phyloP scores from a whole-genome alignment of 2,113 vertebrate species.

The Anoura caudifer region DNA sequence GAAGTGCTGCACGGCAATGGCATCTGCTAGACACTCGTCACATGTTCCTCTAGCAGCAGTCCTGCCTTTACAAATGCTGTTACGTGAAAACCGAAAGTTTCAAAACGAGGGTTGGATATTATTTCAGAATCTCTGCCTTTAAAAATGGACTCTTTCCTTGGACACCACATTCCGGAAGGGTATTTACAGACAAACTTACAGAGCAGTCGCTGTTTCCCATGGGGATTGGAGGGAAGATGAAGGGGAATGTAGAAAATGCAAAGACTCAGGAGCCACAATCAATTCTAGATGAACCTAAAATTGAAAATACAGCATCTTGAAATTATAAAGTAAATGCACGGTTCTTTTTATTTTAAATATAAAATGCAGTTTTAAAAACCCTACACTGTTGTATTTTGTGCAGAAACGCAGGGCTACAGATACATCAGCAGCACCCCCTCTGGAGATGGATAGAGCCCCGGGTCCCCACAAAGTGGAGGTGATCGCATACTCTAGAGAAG shows the following conservation, averaged over 20 bases:
- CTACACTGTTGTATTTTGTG: not conserved
- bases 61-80: not conserved
- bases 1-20: not conserved
- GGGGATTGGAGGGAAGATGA: not conserved
- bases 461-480: not conserved
- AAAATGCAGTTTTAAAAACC: not conserved
- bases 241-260: not conserved
- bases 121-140: slow-evolving; percentile 18
- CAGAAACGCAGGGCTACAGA: not conserved
- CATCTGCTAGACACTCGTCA: not conserved
- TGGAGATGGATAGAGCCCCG: not conserved
- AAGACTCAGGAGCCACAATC: not conserved
- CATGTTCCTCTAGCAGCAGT: not conserved
- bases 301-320: not conserved
- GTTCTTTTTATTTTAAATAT: not conserved
- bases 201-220: not conserved
- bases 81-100: slow-evolving; percentile 6
- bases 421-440: not conserved
- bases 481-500: not conserved
- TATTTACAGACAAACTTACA: not conserved
- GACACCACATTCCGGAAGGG: not conserved
- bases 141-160: not conserved
- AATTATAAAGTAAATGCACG: not conserved
- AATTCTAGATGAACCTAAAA: not conserved
- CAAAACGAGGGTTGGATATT: not conserved